Evolutionary conservation across 2,797 vertebrate species (phyloP), one percentile per base, ranked within the genome.

Genomic region (Mormyrus hasselquistii): DNA sequence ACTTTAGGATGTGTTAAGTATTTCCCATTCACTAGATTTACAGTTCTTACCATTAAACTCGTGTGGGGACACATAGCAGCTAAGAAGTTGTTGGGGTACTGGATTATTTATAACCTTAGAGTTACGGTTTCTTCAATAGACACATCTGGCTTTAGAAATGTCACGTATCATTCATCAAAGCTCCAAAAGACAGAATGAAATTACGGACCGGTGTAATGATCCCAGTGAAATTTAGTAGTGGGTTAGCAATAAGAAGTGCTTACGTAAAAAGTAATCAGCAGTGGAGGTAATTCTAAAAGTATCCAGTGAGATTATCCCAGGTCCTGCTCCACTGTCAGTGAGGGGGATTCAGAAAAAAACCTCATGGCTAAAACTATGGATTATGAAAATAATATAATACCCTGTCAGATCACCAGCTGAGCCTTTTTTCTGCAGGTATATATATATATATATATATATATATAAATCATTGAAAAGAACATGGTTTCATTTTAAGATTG

Each of bases 81-180:
- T 57, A 50, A 55, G 16, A 44, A 59, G 49, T 9, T 86, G 22
- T 16, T 82, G 34, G 73, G 19, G 3, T 79, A 29, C 57, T 29
- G 38, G 73, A 12, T 62, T 52, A 65, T 89, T 86, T 41, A 65
- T 84, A n/a, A 65, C 41, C 25, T 25, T 79, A 62, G 53, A 47
- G 88, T 53, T 47, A 69, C 1, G 25, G 38, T 69, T 47, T 89
- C 65, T 38, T 44, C 34, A 89, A 19, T 62, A 34, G 16, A 79
- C 29, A 22, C 76, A 44, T 83, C 50, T 53, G 10, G n/a, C 22
- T 47, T 41, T 38, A 62, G 88, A 85, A 59, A 88, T 82, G 14
- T 62, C 41, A 49, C 49, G 85, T 82, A 84, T 89, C 41, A 49
- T 65, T 85, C 79, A 89, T 84, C 38, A 49, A 85, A 59, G 88